Percentiles rank a stretch among this genome's conserved stretches.
phyloP scores from a whole-genome alignment of 2,888 invertebrate species.

The Phasia obesa region DNA sequence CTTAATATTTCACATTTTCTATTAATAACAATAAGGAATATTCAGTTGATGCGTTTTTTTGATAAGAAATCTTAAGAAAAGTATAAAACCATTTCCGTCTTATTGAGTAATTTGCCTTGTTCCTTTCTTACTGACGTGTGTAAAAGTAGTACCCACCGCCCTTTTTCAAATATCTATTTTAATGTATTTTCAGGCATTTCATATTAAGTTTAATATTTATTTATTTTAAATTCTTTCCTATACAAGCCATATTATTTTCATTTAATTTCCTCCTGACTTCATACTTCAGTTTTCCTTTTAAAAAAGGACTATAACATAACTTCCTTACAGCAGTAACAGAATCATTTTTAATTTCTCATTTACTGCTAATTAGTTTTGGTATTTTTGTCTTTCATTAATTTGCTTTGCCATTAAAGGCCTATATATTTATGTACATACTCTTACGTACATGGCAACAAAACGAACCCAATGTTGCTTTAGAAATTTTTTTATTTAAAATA shows the following conservation, averaged over 20 bases:
- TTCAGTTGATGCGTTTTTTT: no score
- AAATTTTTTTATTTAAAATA: slow-evolving; percentile 14
- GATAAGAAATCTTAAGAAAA: no score
- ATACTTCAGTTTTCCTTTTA: background rate
- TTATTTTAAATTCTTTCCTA: background rate
- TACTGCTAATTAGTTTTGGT: slow-evolving; percentile 67
- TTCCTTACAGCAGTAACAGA: slow-evolving; percentile 9
- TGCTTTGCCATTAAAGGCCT: slow-evolving; percentile 38
- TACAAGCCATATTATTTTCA: no score
- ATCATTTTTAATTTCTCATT: slow-evolving; percentile 61
- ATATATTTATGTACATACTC: no score
- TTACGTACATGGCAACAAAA: slow-evolving; percentile 34
- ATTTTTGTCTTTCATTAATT: background rate
- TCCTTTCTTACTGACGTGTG: no score
- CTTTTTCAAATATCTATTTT: no score
- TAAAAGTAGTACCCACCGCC: no score
- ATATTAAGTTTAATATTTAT: background rate
- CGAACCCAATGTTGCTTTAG: slow-evolving; percentile 26
- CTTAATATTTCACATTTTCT: no score
- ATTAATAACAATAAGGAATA: no score
- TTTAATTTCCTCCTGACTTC: background rate
- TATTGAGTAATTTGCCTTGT: no score
- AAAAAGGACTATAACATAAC: slow-evolving; percentile 15
- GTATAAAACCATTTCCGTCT: no score
- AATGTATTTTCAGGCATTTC: no score